Evolutionary conservation across 2,113 vertebrate species (phyloP).

Genomic region (Pseudorectes ferrugineus): DNA sequence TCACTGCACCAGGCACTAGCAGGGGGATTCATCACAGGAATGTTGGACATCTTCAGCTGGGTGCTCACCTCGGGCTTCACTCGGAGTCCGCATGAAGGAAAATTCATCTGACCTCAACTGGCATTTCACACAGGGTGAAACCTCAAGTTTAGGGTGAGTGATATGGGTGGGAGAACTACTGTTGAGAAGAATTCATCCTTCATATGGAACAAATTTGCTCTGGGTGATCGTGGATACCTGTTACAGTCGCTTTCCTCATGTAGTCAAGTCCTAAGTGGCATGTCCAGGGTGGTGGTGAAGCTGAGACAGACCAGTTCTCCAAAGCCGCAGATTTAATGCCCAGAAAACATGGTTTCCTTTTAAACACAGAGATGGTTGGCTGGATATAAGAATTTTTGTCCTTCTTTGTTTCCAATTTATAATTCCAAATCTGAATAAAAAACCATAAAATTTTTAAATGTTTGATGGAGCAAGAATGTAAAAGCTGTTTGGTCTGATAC

Average conservation of each 20-base stretch:
- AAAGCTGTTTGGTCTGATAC: not conserved
- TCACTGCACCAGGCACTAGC: not conserved
- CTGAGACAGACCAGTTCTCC: not conserved
- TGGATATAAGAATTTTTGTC: not conserved
- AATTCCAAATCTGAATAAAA: not conserved
- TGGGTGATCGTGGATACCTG: not conserved
- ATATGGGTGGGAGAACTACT: rapidly evolving
- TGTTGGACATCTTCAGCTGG: not conserved
- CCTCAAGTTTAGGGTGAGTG: not conserved
- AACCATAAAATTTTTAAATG: not conserved
- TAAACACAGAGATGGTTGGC: not conserved
- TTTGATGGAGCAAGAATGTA: not conserved
- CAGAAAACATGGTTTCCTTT: not conserved
- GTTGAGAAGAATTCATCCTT: not conserved
- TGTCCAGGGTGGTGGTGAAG: not conserved
- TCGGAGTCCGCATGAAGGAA: not conserved
- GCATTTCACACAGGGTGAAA: not conserved
- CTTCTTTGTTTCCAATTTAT: not conserved
- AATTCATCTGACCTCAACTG: not conserved
- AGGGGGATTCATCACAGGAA: not conserved
- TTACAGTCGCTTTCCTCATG: not conserved
- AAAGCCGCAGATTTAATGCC: not conserved
- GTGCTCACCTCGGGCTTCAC: not conserved
- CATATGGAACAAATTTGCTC: not conserved
- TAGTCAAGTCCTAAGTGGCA: not conserved